Base-by-base conservation (phyloP, 1,140 invertebrate species). In the Plectrocnemia conspersa region DNA sequence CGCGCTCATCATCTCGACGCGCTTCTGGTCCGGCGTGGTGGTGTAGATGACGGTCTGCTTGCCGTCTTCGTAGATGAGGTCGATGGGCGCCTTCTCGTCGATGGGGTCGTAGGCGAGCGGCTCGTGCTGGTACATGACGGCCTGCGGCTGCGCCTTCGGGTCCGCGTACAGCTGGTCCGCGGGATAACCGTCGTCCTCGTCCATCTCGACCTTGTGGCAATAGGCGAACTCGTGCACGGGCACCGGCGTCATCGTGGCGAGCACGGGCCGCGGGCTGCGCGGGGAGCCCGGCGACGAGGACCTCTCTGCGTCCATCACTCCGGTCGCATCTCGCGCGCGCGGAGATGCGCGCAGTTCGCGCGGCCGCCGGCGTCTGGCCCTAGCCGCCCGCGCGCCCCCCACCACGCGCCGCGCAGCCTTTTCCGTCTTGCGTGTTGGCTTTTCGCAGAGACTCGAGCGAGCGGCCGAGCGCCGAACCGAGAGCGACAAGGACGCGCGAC, bases 11-110 rank as follows among this genome's bases (percentile, higher is more conserved):
- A 75, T 75, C 64, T 76, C 74, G 11, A 76, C 74, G 25, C 74
- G 60, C 55, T 75, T 76, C 62, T 76, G 74, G 56, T 76, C 74
- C 22, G 74, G 73, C 21, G 82, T 80, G 29, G 85, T 86, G 11
- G 86, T 88, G 62, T 88, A 88, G 65, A 87, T 87, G 18, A 88
- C 84, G 0, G 85, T 88, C 65, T 88, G 86, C 64, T 86, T 86
- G 21, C 85, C 86, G 60, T 88, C 86, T 64, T 87, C 85, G 68
- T 88, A 88, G 62, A 88, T 88, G 48, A 88, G 70, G 71, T 88
- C 86, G 62, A 88, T 86, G 54, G 82, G 83, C 29, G 82, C 81
- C 62, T 82, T 75, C 72, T 82, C 79, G 70, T 84, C 74, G 64
- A 83, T 82, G 25, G 81, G 79, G 29, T 72, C 70, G 63, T 84